Percentiles rank a stretch among this genome's conserved stretches.
phyloP scores from a whole-genome alignment of 2,888 invertebrate genomes.

The Spodoptera picta region DNA sequence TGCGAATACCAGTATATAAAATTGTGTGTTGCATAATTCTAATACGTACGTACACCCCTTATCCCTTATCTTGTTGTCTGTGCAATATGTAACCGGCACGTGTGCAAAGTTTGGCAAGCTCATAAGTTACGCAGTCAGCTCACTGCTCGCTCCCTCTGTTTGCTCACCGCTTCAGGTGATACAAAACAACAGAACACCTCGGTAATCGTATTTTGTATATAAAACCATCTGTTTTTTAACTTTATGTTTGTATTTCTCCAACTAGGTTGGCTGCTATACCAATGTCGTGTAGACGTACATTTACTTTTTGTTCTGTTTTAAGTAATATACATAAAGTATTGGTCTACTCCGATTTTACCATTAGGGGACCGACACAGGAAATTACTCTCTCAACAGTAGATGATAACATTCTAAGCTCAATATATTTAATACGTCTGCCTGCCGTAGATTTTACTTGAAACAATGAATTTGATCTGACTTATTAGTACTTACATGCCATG shows the following conservation, averaged over 20 bases:
- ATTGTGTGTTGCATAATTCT: background rate
- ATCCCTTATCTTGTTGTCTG: constrained; percentile 3
- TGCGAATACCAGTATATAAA: too few relatives aligned
- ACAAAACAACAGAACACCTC: constrained; percentile 20
- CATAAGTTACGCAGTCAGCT: constrained; percentile 25
- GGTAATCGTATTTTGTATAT: constrained; percentile 9
- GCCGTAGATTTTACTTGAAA: too few relatives aligned
- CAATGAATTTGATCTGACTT: too few relatives aligned
- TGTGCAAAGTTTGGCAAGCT: constrained; percentile 31
- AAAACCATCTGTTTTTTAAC: constrained; percentile 43
- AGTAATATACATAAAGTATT: too few relatives aligned
- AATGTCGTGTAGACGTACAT: too few relatives aligned
- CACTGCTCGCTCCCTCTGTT: constrained; percentile 5
- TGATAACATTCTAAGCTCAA: too few relatives aligned
- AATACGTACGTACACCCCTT: background rate
- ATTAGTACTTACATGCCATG: background rate
- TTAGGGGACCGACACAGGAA: too few relatives aligned
- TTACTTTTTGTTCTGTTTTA: background rate
- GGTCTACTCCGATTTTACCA: background rate
- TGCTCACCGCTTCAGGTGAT: constrained; percentile 15
- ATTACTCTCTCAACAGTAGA: too few relatives aligned
- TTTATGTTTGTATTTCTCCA: too few relatives aligned
- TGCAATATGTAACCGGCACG: constrained; percentile 12
- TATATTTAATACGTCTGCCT: too few relatives aligned
- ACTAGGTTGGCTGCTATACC: too few relatives aligned